These are phyloP conservation scores for Grammomys surdaster DNA, from an alignment of 2,113 vertebrate genomes.

Conservation along the genomic window DNA sequence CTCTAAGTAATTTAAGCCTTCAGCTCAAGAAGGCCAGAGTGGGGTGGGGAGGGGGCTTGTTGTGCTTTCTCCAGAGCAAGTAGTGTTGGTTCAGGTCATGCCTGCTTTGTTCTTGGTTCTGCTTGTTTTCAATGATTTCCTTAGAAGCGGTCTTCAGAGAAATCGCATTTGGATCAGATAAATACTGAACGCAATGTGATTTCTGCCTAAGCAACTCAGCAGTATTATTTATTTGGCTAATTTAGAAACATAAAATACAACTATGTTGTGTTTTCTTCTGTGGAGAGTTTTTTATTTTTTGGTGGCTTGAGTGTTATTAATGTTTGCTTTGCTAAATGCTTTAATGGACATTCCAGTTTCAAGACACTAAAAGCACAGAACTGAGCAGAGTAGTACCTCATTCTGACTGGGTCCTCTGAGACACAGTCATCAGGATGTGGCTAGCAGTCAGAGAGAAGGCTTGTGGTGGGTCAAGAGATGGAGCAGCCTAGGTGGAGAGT, in stretches of 20 bases:
- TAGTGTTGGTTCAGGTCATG: background rate
- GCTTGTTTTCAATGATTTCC: slow-evolving; percentile 25
- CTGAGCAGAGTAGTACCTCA: background rate
- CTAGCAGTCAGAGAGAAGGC: background rate
- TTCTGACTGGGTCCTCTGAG: background rate
- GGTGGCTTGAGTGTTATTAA: background rate
- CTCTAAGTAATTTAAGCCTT: background rate
- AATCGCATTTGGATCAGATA: background rate
- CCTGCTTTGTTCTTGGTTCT: background rate
- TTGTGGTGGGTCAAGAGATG: rapidly evolving
- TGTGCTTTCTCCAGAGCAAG: background rate
- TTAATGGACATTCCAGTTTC: background rate
- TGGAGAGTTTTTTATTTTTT: background rate
- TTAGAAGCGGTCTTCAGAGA: background rate
- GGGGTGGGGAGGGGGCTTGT: background rate
- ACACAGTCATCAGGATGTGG: background rate
- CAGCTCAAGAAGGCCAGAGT: background rate
- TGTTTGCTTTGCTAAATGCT: background rate
- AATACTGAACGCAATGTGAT: background rate
- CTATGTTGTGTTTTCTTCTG: background rate
- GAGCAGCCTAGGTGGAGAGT: background rate
- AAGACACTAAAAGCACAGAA: background rate
- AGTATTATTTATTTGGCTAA: slow-evolving; percentile 6
- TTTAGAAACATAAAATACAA: slow-evolving; percentile 24
- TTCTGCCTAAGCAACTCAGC: background rate